Evolutionary conservation across 2,888 invertebrate genomes (phyloP), one percentile per base, ranked within the genome.

Genomic region (Meteorus colon): DNA sequence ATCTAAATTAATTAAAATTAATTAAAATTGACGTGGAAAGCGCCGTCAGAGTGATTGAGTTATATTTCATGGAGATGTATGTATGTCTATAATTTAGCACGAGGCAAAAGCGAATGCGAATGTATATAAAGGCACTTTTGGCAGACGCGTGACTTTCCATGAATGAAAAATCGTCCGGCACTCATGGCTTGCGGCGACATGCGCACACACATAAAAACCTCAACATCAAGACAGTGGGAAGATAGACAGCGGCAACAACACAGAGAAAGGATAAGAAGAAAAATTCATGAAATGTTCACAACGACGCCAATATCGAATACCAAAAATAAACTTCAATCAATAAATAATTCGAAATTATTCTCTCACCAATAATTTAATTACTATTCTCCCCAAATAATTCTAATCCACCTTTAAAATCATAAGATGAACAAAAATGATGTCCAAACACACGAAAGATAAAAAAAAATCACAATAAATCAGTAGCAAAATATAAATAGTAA

Each of bases 81-180:
- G 59, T 27, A 8, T 60, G 14, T 27, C 8, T 60, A 60, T 60
- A 60, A 29, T 27, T 48, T 16, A 48, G 48, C 48, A n/a, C 48
- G n/a, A 48, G 48, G 48, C 48, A 48, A 48, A n/a, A 45, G 45
- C 45, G 45, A 45, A 45, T 45, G 14, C 45, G 14, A 45, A 45
- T 45, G 45, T 45, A 45, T 51, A 51, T 24, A 29, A 60, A 14
- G 14, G 3, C 5, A 12, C 12, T 71, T 41, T 71, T 71, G 71
- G 71, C 71, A 62, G 62, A 34, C 63, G n/a, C 4, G 10, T 12
- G 34, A 29, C 37, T 62, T 27, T 71, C 62, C 62, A 71, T 71
- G 71, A 71, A 71, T 71, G 71, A 71, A 71, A 62, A 71, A 71
- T 71, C n/a, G 34, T 37, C 27, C 16, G 59, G 59, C 34, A 60